Conservation (phyloP, 2,888 invertebrate species). For the Aethes cnicana region DNA sequence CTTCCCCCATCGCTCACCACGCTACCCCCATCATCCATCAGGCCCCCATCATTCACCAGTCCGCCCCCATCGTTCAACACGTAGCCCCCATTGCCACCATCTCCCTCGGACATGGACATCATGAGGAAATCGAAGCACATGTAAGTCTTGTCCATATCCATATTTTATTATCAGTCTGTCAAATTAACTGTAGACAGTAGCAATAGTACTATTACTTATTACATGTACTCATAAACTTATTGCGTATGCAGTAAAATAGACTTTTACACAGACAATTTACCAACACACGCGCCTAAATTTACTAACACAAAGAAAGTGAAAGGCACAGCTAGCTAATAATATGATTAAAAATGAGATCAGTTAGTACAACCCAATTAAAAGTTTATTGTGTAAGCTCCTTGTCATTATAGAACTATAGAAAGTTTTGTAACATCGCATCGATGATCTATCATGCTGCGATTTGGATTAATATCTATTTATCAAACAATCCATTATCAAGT, state of each 20-base stretch:
- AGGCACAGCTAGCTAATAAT: slow-evolving; percentile 53
- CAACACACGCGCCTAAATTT: slow-evolving; percentile 46
- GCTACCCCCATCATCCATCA: slow-evolving; percentile 30
- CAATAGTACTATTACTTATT: too few relatives aligned
- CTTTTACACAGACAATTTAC: slow-evolving; percentile 30
- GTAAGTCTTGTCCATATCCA: slow-evolving; percentile 45
- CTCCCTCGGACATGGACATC: slow-evolving; percentile 46
- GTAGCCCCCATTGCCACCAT: slow-evolving; percentile 45
- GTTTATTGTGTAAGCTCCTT: slow-evolving; percentile 68
- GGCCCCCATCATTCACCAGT: slow-evolving; percentile 36
- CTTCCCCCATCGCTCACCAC: slow-evolving; percentile 28
- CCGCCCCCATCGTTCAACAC: slow-evolving; percentile 44
- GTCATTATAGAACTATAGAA: slow-evolving; percentile 58
- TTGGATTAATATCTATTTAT: slow-evolving; percentile 61
- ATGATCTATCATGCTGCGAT: slow-evolving; percentile 64
- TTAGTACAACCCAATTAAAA: slow-evolving; percentile 72
- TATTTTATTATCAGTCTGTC: too few relatives aligned
- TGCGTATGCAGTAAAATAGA: slow-evolving; percentile 2
- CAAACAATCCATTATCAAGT: slow-evolving; percentile 57
- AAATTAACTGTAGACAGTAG: too few relatives aligned
- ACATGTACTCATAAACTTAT: not conserved
- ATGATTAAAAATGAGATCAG: slow-evolving; percentile 70
- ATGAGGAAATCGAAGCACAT: slow-evolving; percentile 51
- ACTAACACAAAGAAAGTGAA: slow-evolving; percentile 68
- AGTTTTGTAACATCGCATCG: slow-evolving; percentile 60